Base-by-base conservation (phyloP, 2,113 vertebrate genomes). In the Pollachius pollachius region DNA sequence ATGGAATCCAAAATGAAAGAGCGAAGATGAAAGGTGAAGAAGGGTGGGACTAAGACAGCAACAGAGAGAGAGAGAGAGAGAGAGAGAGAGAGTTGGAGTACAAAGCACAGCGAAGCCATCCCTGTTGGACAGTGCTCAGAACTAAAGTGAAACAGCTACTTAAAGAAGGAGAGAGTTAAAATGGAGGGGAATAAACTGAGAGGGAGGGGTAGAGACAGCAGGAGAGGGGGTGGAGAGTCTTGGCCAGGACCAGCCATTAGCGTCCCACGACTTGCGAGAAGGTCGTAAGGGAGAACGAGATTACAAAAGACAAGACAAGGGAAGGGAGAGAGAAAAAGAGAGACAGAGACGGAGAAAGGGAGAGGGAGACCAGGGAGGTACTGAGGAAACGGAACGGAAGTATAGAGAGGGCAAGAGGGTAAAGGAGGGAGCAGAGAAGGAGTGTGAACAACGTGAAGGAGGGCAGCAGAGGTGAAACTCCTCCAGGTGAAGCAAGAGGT, bases 71-170 rank as follows among this genome's bases (percentile, higher is more conserved):
- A 57, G 16, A 57, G 54, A 57, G 54, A 17, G 70, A 19, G 71
- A 41, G 54, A 57, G 17, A 57, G 57, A 71, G 59, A 75, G 72
- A 19, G 71, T 25, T 15, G 64, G 41, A 18, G 58, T 67, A 71
- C 72, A 30, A 15, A 34, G 16, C 2, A 19, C 69, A 72, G 57
- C 74, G 63, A 81, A 83, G 72, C 34, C 34, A 79, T 70, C 67
- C 64, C 8, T 12, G 75, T 72, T 15, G 15, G 68, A 81, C 75
- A 76, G 61, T 67, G 62, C 65, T 62, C 77, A 79, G 69, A 75
- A 64, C 75, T 23, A 76, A 73, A 82, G 75, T 62, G 63, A 56
- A 69, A 71, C 37, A 69, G 76, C 73, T 73, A 73, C 66, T 77
- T 65, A 77, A 70, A 77, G 69, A 58, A 79, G 57, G 68, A 71